Base-by-base conservation (phyloP, 2,888 invertebrate genomes). In the Watsonalla cultraria region DNA sequence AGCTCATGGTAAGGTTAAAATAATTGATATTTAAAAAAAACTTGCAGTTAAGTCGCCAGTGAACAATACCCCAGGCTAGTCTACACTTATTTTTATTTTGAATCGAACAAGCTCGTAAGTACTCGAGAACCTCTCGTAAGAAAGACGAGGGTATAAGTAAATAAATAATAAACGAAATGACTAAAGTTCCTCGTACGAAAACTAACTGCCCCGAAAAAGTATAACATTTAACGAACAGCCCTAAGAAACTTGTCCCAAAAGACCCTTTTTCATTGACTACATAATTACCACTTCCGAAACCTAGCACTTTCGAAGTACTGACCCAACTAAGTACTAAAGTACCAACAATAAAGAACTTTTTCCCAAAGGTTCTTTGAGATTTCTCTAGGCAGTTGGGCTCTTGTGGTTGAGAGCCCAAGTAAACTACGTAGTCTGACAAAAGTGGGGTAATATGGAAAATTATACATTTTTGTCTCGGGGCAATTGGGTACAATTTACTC, bases 401-500 rank as follows among this genome's bases (percentile, higher is more conserved):
- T 59, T 62, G 66, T 68, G 65, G 68, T 68, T 70, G 73, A 72
- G 74, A 68, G 66, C 9, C 11, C 9, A 42, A 42, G 42, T 11
- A 64, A 64, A 68, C 63, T 64, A 64, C 66, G 59, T 66, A 61
- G 66, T 64, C 65, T 71, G 67, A 64, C 66, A 61, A 49, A 68
- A 73, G 66, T 24, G 24, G 24, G 24, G 24, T 74, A 62, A 65
- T 68, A 61, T 70, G 66, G 68, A 68, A 68, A 71, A 72, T 74
- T 71, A 64, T 62, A 59, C 24, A 70, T 68, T 66, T 72, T 68
- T 61, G 61, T 52, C 64, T 55, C 51, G 53, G 59, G 55, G 59
- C 62, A 59, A 58, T 70, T 61, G 52, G 62, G 64, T 55, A 55
- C 57, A 59, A 57, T 24, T 24, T 24, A 24, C 24, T 24, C 24